A percentile compares a stretch with the other conserved stretches of the same genome.
Evolutionary conservation across 2,113 vertebrate species (phyloP).

Genomic region (Sminthopsis crassicaudata): DNA sequence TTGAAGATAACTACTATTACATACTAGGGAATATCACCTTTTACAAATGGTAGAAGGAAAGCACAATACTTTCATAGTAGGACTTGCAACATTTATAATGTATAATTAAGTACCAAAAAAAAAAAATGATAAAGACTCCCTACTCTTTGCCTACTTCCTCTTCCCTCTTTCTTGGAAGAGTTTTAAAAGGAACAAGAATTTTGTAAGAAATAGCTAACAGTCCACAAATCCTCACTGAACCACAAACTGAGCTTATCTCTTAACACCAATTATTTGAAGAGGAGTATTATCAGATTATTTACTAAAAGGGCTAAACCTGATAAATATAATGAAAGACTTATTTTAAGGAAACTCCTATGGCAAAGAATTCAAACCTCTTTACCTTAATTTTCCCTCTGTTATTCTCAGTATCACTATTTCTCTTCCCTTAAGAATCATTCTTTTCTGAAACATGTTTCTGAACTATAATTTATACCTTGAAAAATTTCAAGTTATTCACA

Average conservation of each 20-base stretch:
- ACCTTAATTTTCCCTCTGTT: slow-evolving; percentile 20
- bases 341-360: slow-evolving; percentile 24
- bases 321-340: slow-evolving; percentile 25
- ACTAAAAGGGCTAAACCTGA: not conserved
- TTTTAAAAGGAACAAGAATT: not conserved
- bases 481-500: slow-evolving; percentile 35
- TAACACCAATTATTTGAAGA: slow-evolving; percentile 6
- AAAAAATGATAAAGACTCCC: not conserved
- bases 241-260: slow-evolving; percentile 23
- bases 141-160: not conserved
- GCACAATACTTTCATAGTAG: not conserved
- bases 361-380: not conserved
- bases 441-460: not conserved
- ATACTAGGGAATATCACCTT: slow-evolving; percentile 10
- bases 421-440: slow-evolving; percentile 30
- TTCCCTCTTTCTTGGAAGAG: not conserved
- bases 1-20: not conserved
- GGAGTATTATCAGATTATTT: not conserved
- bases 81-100: not conserved
- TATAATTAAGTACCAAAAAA: slow-evolving; percentile 15
- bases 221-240: slow-evolving; percentile 28
- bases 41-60: not conserved
- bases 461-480: slow-evolving; percentile 30
- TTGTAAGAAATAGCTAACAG: not conserved
- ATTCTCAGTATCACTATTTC: not conserved